A percentile compares a stretch with the other conserved stretches of the same genome.
These are phyloP conservation scores for Cyclina sinensis DNA, from an alignment of 1,140 invertebrate species.

Conservation along the genomic window DNA sequence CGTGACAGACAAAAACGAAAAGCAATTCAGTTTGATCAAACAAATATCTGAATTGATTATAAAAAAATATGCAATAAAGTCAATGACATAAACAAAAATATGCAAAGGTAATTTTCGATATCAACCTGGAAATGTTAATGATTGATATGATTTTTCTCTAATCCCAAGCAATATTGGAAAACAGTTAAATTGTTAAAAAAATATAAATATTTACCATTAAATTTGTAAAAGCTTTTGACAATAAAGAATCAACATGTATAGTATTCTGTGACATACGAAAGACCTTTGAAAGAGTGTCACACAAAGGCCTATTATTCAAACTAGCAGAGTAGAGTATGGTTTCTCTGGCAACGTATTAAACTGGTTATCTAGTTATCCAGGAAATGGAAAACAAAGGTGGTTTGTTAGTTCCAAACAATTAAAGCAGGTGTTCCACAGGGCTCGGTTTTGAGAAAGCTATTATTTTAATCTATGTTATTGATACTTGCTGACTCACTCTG, in stretches of 20 bases:
- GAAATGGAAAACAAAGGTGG: conserved; percentile 15
- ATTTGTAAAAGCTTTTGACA: conserved; percentile 39
- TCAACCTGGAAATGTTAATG: neutral
- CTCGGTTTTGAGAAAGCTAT: no score
- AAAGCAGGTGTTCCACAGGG: conserved; percentile 66
- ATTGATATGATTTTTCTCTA: neutral
- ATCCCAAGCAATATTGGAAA: conserved; percentile 33
- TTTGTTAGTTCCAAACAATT: conserved; percentile 29
- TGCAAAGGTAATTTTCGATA: conserved; percentile 25
- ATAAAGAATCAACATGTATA: conserved; percentile 33
- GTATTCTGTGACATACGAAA: conserved; percentile 27
- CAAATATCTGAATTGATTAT: neutral
- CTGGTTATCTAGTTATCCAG: neutral
- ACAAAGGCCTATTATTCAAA: neutral
- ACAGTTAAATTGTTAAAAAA: conserved; percentile 19
- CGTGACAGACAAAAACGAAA: neutral
- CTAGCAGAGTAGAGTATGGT: neutral
- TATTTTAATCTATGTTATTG: no score
- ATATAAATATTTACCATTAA: conserved; percentile 45
- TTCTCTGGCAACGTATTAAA: neutral
- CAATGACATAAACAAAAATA: conserved; percentile 45
- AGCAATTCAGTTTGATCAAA: neutral
- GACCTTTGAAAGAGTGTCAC: conserved; percentile 9
- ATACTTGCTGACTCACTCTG: no score
- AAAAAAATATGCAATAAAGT: conserved; percentile 55